Conservation (phyloP, 2,888 invertebrate genomes). For the Griposia aprilina region DNA sequence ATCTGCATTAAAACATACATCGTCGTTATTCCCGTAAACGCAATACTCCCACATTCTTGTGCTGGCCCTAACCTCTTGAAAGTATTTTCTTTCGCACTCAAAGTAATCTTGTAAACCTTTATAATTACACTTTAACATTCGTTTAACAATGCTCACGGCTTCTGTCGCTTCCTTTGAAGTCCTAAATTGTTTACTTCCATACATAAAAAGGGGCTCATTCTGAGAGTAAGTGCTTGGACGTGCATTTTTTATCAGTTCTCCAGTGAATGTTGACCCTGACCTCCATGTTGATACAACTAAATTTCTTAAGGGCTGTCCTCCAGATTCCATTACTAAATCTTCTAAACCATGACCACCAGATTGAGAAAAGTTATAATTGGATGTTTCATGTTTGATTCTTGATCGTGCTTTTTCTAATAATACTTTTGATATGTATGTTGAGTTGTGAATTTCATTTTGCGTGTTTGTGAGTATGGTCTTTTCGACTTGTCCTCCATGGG, state of each 20-base stretch:
- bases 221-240: slow-evolving; percentile 97
- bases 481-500: too few relatives aligned
- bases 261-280: slow-evolving; percentile 97
- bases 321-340: slow-evolving; percentile 92
- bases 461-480: too few relatives aligned
- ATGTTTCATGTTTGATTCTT: slow-evolving; percentile 83
- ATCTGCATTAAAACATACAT: slow-evolving; percentile 86
- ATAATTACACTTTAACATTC: slow-evolving; percentile 94
- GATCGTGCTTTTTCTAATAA: slow-evolving; percentile 80
- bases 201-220: slow-evolving; percentile 96
- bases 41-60: slow-evolving; percentile 18
- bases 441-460: background rate
- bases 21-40: slow-evolving; percentile 72
- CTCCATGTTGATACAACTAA: slow-evolving; percentile 95
- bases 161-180: slow-evolving; percentile 92
- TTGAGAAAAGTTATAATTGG: slow-evolving; percentile 79
- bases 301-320: slow-evolving; percentile 93
- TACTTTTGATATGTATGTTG: slow-evolving; percentile 75
- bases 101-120: slow-evolving; percentile 93
- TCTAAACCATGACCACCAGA: slow-evolving; percentile 89
- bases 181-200: slow-evolving; percentile 95
- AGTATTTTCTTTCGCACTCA: slow-evolving; percentile 92
- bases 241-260: slow-evolving; percentile 95
- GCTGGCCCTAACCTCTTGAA: slow-evolving; percentile 84
- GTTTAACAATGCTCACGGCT: slow-evolving; percentile 92